Evolutionary conservation across 2,888 invertebrate species (phyloP).

Genomic region (Griposia aprilina): DNA sequence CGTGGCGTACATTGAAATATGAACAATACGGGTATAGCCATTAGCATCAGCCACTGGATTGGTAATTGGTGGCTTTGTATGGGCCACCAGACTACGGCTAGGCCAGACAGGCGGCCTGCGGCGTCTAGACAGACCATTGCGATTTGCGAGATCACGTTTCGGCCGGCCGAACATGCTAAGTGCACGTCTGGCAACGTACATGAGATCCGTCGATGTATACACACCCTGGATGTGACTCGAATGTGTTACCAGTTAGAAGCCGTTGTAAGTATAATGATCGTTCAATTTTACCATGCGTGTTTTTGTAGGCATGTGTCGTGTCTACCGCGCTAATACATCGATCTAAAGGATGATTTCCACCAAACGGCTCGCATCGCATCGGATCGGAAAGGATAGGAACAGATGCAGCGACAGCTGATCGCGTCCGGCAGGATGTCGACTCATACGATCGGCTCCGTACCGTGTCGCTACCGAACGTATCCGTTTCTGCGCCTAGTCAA

Average conservation of each 20-base stretch:
- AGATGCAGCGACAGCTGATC: no score
- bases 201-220: constrained; percentile 70
- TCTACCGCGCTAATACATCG: constrained; percentile 20
- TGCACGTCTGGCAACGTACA: constrained; percentile 85
- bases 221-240: constrained; percentile 68
- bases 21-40: constrained; percentile 69
- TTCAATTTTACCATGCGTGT: constrained; percentile 20
- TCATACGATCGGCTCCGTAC: no score
- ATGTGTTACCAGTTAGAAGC: constrained; percentile 37
- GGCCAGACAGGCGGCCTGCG: constrained; percentile 83
- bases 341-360: no score
- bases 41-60: constrained; percentile 70
- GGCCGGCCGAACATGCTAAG: constrained; percentile 87
- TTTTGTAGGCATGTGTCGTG: constrained; percentile 21
- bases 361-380: no score
- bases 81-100: constrained; percentile 77
- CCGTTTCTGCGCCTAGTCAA: no score
- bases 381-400: no score
- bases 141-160: constrained; percentile 88
- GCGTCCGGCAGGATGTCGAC: no score
- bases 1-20: constrained; percentile 67
- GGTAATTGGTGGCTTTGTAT: constrained; percentile 84
- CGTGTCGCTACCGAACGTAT: no score
- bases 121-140: constrained; percentile 85
- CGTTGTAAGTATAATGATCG: constrained; percentile 29